Evolutionary conservation across 30 jellyfish, hydroid and myxozoan species (phyloP), one percentile per base, ranked within the genome.

Genomic region (Chironex yamaguchii): DNA sequence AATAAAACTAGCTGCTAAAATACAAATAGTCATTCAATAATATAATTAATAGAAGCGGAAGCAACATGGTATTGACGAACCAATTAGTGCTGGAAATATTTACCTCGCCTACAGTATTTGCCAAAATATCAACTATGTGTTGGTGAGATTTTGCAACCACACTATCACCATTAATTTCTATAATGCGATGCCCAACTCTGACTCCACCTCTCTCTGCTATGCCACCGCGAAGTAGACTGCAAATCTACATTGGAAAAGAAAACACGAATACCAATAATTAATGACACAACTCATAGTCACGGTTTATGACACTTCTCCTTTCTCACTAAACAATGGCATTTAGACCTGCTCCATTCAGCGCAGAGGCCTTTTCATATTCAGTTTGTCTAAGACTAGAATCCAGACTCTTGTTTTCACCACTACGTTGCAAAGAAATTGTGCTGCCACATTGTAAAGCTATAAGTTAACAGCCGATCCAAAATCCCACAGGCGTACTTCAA

Each of bases 151-250:
- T 95, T 1, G 99, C 99, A 0, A 95, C 99, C 3, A 95, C 97
- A 64, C 99, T 95, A 33, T 95, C 97, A 31, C 99, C 99, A 50
- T 95, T 95, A 14, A 95, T 89, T 79, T 95, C 99, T 9, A 95
- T 95, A 31, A 95, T 95, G 11, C 99, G 96, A 75, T 95, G 99
- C 0, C 99, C 99, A 49, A 95, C 99, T 70, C 99, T 87, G 0
- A 95, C 97, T 4, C 99, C 99, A 48, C 97, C 99, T 14, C 99
- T 93, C 52, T 95, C 99, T 1, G 99, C 99, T 9, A 95, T 89
- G 4, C 99, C 99, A 26, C 99, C 99, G 28, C 99, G 98, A 0
- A 95, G 84, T 29, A 95, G 64, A 49, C 99, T 95, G 86, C 99
- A 95, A 12, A 95, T 95, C 99, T 95, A 34, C 53, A 64, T 31